phyloP scores from a whole-genome alignment of 1,140 invertebrate species.

The Ericerus pela region DNA sequence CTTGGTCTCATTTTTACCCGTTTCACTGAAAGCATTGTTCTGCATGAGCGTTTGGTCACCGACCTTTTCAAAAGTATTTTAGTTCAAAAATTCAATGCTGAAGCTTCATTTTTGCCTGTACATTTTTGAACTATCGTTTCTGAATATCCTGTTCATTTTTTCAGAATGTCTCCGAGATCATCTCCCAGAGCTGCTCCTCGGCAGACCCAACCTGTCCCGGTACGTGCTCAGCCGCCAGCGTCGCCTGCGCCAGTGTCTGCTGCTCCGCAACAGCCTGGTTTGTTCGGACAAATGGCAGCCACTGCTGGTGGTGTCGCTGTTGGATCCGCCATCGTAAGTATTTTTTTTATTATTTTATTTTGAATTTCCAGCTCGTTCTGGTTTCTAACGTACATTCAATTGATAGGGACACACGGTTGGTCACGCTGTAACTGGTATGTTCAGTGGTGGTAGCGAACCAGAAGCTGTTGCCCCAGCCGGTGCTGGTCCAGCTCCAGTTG shows the following conservation, averaged over 20 bases:
- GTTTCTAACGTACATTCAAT: neutral
- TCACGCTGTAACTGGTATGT: slow-evolving; percentile 66
- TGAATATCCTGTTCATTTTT: neutral
- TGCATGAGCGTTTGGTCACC: neutral
- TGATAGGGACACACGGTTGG: slow-evolving; percentile 68
- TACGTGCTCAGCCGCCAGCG: slow-evolving; percentile 36
- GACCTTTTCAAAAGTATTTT: neutral
- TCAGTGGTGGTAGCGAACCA: slow-evolving; percentile 49
- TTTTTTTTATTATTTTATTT: neutral
- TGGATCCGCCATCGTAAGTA: slow-evolving; percentile 59
- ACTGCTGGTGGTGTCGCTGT: slow-evolving; percentile 80
- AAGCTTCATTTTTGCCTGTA: neutral
- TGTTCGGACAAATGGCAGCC: slow-evolving; percentile 75
- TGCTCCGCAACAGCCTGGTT: slow-evolving; percentile 45
- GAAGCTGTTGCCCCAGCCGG: slow-evolving; percentile 28
- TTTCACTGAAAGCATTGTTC: neutral
- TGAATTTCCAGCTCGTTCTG: neutral
- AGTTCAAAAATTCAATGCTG: neutral
- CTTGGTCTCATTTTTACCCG: neutral
- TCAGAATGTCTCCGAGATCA: slow-evolving; percentile 10
- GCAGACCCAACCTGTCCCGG: slow-evolving; percentile 22
- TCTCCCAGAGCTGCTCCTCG: slow-evolving; percentile 14
- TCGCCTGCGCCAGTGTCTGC: slow-evolving; percentile 33
- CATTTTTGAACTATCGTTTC: neutral
- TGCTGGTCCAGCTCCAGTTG: slow-evolving; percentile 27